phyloP scores from a whole-genome alignment of 2,113 vertebrate genomes.

The Campylomormyrus tamandua region DNA sequence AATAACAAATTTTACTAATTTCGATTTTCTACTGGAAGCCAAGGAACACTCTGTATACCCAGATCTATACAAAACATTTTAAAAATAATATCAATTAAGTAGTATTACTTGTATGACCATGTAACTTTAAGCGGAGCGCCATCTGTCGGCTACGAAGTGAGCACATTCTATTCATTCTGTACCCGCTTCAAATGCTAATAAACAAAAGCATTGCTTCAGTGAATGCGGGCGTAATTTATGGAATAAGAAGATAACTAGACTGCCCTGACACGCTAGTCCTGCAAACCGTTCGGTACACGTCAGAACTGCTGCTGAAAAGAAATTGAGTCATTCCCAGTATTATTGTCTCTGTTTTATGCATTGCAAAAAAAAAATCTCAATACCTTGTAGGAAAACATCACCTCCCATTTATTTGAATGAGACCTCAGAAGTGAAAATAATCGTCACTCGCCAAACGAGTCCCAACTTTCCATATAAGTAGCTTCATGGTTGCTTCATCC shows the following conservation, averaged over 20 bases:
- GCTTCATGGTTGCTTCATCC: background rate
- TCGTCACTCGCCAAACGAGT: background rate
- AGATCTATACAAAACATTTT: background rate
- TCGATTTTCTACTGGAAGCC: background rate
- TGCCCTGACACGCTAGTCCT: background rate
- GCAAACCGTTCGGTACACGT: background rate
- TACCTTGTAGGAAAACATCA: background rate
- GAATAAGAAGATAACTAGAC: background rate
- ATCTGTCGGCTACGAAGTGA: slow-evolving; percentile 46
- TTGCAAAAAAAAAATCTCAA: background rate
- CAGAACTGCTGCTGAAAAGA: background rate
- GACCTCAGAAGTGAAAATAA: background rate
- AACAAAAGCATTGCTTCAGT: background rate
- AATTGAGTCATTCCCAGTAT: background rate
- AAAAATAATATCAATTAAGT: background rate
- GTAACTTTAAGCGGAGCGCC: slow-evolving; percentile 43
- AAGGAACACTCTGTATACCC: background rate
- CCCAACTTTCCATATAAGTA: background rate
- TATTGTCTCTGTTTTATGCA: background rate
- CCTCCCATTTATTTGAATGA: background rate
- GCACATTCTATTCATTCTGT: background rate
- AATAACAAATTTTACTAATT: background rate
- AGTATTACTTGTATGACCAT: background rate
- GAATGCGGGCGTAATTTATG: background rate
- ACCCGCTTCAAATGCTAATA: background rate